Conservation (phyloP, 2,888 invertebrate genomes). For the Drosophila planitibia region DNA sequence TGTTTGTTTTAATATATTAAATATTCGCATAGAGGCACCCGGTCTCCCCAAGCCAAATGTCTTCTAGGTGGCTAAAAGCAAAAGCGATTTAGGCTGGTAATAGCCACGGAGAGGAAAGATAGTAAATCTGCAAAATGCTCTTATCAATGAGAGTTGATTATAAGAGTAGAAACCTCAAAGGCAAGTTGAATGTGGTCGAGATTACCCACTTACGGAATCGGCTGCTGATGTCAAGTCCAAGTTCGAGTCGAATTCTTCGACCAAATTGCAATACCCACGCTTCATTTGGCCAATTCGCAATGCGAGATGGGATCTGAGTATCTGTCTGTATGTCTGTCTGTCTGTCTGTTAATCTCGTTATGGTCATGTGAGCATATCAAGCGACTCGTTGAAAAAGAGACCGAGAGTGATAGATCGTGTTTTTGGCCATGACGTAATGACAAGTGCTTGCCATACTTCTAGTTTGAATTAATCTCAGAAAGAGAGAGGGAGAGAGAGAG, state of each 20-base stretch:
- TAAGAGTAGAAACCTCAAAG: slow-evolving; percentile 34
- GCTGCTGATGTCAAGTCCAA: slow-evolving; percentile 57
- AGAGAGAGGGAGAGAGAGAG: too few species aligned
- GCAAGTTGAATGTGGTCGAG: slow-evolving; percentile 23
- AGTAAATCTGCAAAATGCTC: too few species aligned
- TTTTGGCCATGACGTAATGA: slow-evolving; percentile 43
- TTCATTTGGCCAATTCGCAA: slow-evolving; percentile 8
- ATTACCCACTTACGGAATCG: slow-evolving; percentile 16
- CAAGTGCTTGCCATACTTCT: slow-evolving; percentile 20
- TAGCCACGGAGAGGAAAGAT: too few species aligned
- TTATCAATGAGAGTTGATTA: slow-evolving; percentile 24
- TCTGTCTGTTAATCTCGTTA: slow-evolving; percentile 12
- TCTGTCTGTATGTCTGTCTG: not conserved
- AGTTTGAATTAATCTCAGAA: not conserved
- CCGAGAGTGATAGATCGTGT: not conserved
- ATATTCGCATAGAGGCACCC: not conserved
- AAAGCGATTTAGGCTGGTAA: too few species aligned
- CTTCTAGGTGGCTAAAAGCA: too few species aligned
- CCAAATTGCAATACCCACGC: slow-evolving; percentile 62
- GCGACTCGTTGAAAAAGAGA: not conserved
- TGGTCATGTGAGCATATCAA: slow-evolving; percentile 21
- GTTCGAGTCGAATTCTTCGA: slow-evolving; percentile 9
- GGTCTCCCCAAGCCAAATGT: too few species aligned
- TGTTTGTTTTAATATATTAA: not conserved
- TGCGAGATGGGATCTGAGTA: slow-evolving; percentile 17